Evolutionary conservation across 1,140 invertebrate genomes (phyloP), one percentile per base, ranked within the genome.

Genomic region (Meloidogyne hapla): DNA sequence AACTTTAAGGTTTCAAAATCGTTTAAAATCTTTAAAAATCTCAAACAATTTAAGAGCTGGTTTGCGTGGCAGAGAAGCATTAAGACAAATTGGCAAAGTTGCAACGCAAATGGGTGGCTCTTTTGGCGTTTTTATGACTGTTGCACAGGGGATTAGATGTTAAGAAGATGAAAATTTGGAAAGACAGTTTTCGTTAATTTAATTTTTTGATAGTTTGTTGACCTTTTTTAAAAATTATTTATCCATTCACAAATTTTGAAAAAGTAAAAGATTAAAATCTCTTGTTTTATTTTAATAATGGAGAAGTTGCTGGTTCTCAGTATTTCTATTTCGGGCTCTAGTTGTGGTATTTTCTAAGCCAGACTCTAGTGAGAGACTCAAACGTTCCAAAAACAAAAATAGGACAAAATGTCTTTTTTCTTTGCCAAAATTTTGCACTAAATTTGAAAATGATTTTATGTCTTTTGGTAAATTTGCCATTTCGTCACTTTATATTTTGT

Each of bases 101-200:
- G 81, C 80, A 25, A 74, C 80, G 56, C 72, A 76, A 66, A 81
- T 80, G 38, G 80, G 80, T 25, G 80, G 79, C 12, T 83, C 78
- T 28, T 86, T 84, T 69, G 80, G 82, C 9, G 77, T 86, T 63
- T 83, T 83, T 66, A 81, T 85, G 79, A 79, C 77, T 48, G 77
- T 85, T 70, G 78, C 84, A 2, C 83, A 83, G 74, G 85, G 84
- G 4, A 67, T 86, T 42, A 48, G 81, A 65, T 84, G 81, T 71
- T 83, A 56, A 77, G 21, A 38, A 42, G 18, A 56, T n/a, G 33
- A 62, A 42, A 18, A 56, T n/a, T 56, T 56, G 1, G n/a, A 56
- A n/a, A 4, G 8, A 56, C 5, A 38, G 9, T 38, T 42, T 42
- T 56, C 0, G 8, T 56, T 33, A 33, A 33, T 56, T 56, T n/a